phyloP scores from a whole-genome alignment of 1,140 invertebrate species.

The Rhyzopertha dominica region DNA sequence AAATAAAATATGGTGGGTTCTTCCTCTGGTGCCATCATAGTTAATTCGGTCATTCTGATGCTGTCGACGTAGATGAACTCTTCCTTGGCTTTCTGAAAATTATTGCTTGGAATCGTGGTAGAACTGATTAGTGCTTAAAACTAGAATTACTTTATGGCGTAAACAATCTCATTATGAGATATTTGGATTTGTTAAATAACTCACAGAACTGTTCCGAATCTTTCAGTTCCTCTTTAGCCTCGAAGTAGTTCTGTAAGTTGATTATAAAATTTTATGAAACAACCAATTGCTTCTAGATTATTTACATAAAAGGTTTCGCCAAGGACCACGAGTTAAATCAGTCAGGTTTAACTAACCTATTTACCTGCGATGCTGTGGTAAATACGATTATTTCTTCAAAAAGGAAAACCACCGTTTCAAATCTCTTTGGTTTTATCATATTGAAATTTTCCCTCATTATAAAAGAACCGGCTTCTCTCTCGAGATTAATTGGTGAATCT shows the following conservation, averaged over 20 bases:
- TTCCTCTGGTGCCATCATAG: conserved; percentile 29
- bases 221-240: neutral
- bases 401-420: conserved; percentile 32
- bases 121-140: too few species aligned
- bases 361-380: conserved; percentile 12
- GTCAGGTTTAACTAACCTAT: conserved; percentile 1
- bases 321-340: too few species aligned
- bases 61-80: conserved; percentile 26
- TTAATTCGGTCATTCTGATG: conserved; percentile 32
- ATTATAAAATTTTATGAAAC: neutral
- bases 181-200: neutral
- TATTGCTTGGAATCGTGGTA: too few species aligned
- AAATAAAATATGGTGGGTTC: conserved; percentile 27
- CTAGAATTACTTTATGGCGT: too few species aligned
- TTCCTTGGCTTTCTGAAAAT: conserved; percentile 29
- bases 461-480: conserved; percentile 29
- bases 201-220: neutral
- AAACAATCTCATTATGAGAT: too few species aligned
- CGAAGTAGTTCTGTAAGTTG: neutral
- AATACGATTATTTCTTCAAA: conserved; percentile 33
- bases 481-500: conserved; percentile 25
- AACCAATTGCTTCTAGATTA: neutral
- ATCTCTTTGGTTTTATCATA: conserved; percentile 29
- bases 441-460: conserved; percentile 32
- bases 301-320: too few species aligned